These are phyloP conservation scores for Sciurus carolinensis DNA, from an alignment of 2,797 vertebrate genomes.

Conservation along the genomic window DNA sequence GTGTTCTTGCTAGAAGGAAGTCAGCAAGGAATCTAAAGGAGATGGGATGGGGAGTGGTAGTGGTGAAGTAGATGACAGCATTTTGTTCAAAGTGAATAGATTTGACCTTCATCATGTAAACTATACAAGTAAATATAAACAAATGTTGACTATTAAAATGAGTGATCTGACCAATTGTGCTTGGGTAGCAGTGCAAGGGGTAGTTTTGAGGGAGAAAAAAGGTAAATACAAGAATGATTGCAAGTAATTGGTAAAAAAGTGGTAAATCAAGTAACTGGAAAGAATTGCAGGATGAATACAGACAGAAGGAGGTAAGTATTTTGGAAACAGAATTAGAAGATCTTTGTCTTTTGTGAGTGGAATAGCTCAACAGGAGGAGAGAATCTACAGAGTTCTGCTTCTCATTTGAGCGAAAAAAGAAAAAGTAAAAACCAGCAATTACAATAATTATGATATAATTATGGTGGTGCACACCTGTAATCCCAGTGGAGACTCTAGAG, in stretches of 20 bases:
- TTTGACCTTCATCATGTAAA: background rate
- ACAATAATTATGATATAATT: background rate
- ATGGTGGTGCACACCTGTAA: no score
- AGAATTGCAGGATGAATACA: background rate
- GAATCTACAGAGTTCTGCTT: background rate
- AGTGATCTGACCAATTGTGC: background rate
- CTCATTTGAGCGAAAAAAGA: background rate
- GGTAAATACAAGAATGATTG: no score
- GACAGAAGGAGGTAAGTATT: background rate
- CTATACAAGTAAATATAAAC: background rate
- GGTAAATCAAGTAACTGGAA: background rate
- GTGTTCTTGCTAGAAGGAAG: background rate
- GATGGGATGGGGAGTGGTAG: no score
- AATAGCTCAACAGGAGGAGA: background rate
- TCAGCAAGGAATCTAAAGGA: background rate
- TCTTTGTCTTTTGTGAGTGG: background rate
- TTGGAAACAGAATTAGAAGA: background rate
- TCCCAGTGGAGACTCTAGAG: no score
- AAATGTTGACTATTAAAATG: background rate
- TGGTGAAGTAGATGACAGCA: background rate
- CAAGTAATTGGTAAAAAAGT: background rate
- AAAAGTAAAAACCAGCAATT: background rate
- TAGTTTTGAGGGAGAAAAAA: background rate
- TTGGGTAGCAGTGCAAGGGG: background rate
- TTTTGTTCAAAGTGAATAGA: background rate